Evolutionary conservation across 2,888 invertebrate genomes (phyloP).

Genomic region (Quadroppia sp.): DNA sequence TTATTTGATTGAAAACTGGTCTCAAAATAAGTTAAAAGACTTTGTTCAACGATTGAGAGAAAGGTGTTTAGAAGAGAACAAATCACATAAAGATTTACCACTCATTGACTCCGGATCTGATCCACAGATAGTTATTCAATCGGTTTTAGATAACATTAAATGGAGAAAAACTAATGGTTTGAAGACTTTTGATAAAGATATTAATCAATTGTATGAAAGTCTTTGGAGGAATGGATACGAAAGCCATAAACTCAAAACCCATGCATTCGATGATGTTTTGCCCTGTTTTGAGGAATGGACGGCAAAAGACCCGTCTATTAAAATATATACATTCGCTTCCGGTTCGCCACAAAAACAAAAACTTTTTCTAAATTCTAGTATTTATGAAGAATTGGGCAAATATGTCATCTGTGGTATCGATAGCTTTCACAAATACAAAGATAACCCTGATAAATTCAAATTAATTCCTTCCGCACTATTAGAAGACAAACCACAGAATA

Average conservation of each 20-base stretch:
- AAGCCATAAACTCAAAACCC: background rate
- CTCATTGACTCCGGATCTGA: conserved; percentile 50
- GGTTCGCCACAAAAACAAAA: conserved; percentile 31
- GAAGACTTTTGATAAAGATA: background rate
- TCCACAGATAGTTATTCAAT: background rate
- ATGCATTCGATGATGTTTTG: conserved; percentile 33
- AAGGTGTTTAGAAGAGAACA: background rate
- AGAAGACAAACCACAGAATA: conserved; percentile 18
- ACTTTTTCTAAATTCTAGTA: conserved; percentile 24
- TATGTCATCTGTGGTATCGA: conserved; percentile 1
- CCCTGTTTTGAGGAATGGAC: conserved; percentile 18
- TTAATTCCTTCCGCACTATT: background rate
- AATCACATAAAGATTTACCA: background rate
- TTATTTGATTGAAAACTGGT: background rate
- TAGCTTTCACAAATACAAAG: conserved; percentile 26
- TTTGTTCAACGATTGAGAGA: background rate
- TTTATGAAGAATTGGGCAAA: background rate
- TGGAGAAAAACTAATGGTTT: background rate
- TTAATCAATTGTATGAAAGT: conserved; percentile 16
- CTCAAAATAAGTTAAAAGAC: background rate
- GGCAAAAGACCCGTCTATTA: conserved; percentile 1
- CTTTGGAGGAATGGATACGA: conserved; percentile 30
- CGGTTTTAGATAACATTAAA: conserved; percentile 29
- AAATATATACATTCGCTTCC: conserved; percentile 37
- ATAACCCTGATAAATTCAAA: background rate